Percentiles rank a stretch among this genome's conserved stretches.
Evolutionary conservation across 2,888 invertebrate species (phyloP).

Genomic region (Diaperis boleti): DNA sequence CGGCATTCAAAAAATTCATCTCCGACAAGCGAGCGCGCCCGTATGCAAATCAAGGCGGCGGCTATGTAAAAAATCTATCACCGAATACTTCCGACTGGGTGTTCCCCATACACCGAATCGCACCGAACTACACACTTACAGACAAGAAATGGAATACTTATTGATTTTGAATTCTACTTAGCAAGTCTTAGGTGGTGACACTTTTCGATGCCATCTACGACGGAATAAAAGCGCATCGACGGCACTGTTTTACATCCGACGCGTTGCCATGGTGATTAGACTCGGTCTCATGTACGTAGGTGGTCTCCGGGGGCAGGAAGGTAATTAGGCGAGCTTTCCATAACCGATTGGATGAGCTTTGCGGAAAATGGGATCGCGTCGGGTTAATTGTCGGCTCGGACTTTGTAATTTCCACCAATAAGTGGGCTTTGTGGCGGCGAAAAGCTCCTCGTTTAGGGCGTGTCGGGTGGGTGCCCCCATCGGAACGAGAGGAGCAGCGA

Average conservation of each 20-base stretch:
- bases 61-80: constrained; percentile 63
- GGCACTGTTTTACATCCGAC: constrained; percentile 22
- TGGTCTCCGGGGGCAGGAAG: too few relatives aligned
- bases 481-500: constrained; percentile 35
- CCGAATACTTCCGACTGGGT: constrained; percentile 61
- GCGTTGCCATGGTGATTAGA: constrained; percentile 24
- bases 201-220: constrained; percentile 53
- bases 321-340: constrained; percentile 10
- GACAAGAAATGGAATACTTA: constrained; percentile 66
- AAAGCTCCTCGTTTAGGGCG: constrained; percentile 49
- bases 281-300: background rate
- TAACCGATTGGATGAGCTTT: constrained; percentile 6
- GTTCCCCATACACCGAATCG: constrained; percentile 55
- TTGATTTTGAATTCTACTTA: constrained; percentile 67
- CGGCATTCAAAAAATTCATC: constrained; percentile 55
- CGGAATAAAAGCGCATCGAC: constrained; percentile 3
- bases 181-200: constrained; percentile 65
- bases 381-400: constrained; percentile 12
- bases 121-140: constrained; percentile 61
- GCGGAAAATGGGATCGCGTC: constrained; percentile 7
- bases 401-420: constrained; percentile 37
- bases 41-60: constrained; percentile 65
- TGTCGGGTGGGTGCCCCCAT: constrained; percentile 49
- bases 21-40: constrained; percentile 55
- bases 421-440: constrained; percentile 33